Evolutionary conservation across 1,140 invertebrate genomes (phyloP).

Genomic region (Sarcophaga peregrina): DNA sequence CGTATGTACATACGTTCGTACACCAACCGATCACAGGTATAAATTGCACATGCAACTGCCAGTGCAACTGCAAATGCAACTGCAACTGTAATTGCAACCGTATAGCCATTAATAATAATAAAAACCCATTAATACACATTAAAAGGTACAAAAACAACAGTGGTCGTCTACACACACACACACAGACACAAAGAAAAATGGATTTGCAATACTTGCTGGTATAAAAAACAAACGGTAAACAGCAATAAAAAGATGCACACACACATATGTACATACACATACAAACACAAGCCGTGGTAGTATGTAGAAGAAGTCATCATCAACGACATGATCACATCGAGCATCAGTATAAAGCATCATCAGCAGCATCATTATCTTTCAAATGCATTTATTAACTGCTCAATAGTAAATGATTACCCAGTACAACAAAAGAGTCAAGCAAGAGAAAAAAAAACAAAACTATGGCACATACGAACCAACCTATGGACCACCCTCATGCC

Average conservation of each 20-base stretch:
- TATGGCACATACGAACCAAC: background rate
- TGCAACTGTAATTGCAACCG: background rate
- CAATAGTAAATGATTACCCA: background rate
- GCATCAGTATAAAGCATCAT: conserved; percentile 5
- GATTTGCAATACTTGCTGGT: background rate
- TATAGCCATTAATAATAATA: conserved; percentile 17
- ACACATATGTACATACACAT: too few relatives aligned
- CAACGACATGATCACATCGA: background rate
- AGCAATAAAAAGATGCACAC: conserved; percentile 31
- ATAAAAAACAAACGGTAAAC: conserved; percentile 37
- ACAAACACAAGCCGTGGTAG: too few relatives aligned
- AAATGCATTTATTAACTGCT: conserved; percentile 13
- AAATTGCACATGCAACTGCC: too few relatives aligned
- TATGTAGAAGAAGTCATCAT: conserved; percentile 20
- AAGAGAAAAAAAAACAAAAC: too few relatives aligned
- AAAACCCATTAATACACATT: conserved; percentile 18
- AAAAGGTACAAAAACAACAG: background rate
- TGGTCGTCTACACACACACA: too few relatives aligned
- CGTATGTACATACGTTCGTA: background rate
- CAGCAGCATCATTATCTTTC: background rate
- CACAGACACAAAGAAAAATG: background rate
- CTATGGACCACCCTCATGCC: conserved; percentile 42
- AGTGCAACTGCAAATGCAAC: background rate
- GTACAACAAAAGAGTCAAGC: too few relatives aligned
- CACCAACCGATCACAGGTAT: background rate